Percentiles rank a stretch among this genome's conserved stretches.
These are phyloP conservation scores for Bicyclus anynana DNA, from an alignment of 1,140 invertebrate species.

Conservation along the genomic window DNA sequence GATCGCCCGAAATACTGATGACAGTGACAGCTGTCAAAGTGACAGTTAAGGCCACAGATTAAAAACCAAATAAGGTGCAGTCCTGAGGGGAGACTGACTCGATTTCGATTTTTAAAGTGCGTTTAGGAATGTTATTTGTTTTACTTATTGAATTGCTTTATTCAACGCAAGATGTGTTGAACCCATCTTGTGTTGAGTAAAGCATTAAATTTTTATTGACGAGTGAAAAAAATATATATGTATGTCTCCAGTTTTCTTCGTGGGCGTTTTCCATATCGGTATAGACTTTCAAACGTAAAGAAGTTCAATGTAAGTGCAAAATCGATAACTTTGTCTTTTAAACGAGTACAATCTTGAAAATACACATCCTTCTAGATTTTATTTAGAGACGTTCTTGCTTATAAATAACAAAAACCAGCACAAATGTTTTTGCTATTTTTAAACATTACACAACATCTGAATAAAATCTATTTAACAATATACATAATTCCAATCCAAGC, in stretches of 20 bases:
- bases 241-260: not conserved
- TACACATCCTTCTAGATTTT: not conserved
- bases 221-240: no score
- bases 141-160: not conserved
- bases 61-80: not conserved
- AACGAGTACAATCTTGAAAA: not conserved
- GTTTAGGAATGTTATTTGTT: not conserved
- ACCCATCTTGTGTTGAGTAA: not conserved
- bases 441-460: not conserved
- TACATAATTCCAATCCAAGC: not conserved
- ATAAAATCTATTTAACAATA: not conserved
- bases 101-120: not conserved
- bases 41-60: not conserved
- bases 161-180: not conserved
- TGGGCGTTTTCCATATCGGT: not conserved
- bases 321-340: not conserved
- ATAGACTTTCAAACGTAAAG: not conserved
- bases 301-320: not conserved
- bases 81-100: slow-evolving; percentile 3
- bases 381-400: not conserved
- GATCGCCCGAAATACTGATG: not conserved
- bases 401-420: not conserved
- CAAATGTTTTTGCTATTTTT: not conserved
- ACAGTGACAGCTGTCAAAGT: slow-evolving; percentile 3
- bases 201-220: not conserved